phyloP scores from a whole-genome alignment of 2,113 vertebrate genomes.

The Malurus melanocephalus region DNA sequence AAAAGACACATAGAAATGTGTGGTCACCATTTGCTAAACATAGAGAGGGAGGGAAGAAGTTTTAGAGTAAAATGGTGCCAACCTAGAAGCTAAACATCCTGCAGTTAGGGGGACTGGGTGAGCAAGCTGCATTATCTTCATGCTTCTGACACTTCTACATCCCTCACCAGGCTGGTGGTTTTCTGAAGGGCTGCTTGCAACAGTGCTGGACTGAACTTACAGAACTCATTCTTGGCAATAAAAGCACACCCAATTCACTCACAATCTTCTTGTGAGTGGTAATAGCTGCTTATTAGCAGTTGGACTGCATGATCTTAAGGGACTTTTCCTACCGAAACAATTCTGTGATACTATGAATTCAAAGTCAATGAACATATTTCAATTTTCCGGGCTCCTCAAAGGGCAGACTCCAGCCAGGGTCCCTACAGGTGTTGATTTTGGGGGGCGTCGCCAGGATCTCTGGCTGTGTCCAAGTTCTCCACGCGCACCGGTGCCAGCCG shows the following conservation, averaged over 20 bases:
- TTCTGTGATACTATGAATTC: neutral
- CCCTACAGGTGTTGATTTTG: neutral
- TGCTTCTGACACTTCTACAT: neutral
- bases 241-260: neutral
- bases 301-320: neutral
- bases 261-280: neutral
- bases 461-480: fast-evolving
- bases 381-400: neutral
- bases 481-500: fast-evolving
- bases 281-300: neutral
- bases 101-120: neutral
- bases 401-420: neutral
- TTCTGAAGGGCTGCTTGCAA: neutral
- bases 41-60: neutral
- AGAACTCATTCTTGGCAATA: neutral
- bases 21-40: neutral
- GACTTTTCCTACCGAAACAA: neutral
- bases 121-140: neutral
- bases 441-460: too few species aligned
- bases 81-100: neutral
- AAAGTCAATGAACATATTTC: too few species aligned
- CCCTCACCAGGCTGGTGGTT: neutral
- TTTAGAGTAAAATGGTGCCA: neutral
- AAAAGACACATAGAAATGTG: neutral
- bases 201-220: neutral